Evolutionary conservation across 2,113 vertebrate genomes (phyloP).

Genomic region (Psittacula cyanocephala): DNA sequence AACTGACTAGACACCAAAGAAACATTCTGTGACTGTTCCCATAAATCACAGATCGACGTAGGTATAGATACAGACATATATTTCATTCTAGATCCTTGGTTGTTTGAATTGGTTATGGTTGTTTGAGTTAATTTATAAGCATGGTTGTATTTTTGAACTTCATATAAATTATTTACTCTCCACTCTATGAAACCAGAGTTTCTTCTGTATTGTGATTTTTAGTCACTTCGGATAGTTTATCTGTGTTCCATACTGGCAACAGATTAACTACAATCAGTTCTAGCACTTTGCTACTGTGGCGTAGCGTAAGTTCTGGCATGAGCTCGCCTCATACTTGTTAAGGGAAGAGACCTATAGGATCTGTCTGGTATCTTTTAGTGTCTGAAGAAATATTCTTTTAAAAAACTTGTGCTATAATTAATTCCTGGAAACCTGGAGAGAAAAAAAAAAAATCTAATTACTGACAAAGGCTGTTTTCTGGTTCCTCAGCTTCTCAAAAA

Average conservation of each 20-base stretch:
- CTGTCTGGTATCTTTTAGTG: not conserved
- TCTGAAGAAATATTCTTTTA: not conserved
- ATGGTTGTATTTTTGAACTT: constrained; percentile 23
- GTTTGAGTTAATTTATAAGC: constrained; percentile 51
- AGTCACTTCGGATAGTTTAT: not conserved
- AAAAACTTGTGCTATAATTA: not conserved
- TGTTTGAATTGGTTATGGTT: not conserved
- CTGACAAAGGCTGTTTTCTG: not conserved
- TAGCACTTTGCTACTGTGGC: not conserved
- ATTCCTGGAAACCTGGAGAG: not conserved
- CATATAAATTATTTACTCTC: constrained; percentile 39
- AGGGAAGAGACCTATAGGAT: not conserved
- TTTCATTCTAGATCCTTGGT: not conserved
- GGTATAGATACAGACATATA: not conserved
- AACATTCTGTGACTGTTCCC: not conserved
- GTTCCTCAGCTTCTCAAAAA: not conserved
- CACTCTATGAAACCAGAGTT: not conserved
- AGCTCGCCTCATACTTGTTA: not conserved
- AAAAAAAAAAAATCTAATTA: not conserved
- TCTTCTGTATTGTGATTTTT: not conserved
- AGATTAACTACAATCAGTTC: not conserved
- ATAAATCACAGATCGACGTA: not conserved
- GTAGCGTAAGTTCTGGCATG: not conserved
- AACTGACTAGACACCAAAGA: not conserved
- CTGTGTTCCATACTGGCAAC: not conserved